phyloP scores from a whole-genome alignment of 2,888 invertebrate species.

The Sclerodermus sp. region DNA sequence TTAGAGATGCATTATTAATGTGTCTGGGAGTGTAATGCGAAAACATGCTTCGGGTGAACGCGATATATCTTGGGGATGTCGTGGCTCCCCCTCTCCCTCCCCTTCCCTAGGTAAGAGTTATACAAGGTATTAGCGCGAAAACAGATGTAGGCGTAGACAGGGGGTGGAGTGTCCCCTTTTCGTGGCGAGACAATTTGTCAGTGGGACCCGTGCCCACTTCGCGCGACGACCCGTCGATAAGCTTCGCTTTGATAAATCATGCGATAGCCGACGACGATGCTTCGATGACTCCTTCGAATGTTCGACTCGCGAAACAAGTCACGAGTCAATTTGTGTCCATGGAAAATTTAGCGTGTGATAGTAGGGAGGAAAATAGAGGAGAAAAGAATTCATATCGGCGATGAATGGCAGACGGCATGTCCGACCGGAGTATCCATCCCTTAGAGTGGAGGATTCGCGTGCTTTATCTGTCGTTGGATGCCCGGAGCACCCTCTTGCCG shows the following conservation, averaged over 20 bases:
- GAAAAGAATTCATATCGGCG: slow-evolving; percentile 1
- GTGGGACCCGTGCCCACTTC: too few relatives aligned
- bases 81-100: neutral
- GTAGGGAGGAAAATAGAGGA: neutral
- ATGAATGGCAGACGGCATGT: slow-evolving; percentile 14
- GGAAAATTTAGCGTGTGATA: neutral
- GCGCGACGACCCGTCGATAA: slow-evolving; percentile 34
- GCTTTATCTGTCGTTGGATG: slow-evolving; percentile 50
- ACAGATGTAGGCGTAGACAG: slow-evolving; percentile 44
- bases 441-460: slow-evolving; percentile 39
- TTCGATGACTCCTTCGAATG: too few relatives aligned
- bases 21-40: too few relatives aligned
- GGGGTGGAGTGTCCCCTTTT: neutral
- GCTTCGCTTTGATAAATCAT: slow-evolving; percentile 49
- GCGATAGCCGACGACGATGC: slow-evolving; percentile 34
- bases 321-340: too few relatives aligned
- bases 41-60: too few relatives aligned
- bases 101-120: slow-evolving; percentile 31
- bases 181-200: too few relatives aligned
- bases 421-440: slow-evolving; percentile 32
- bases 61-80: neutral
- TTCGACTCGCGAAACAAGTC: neutral
- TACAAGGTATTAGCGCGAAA: slow-evolving; percentile 45
- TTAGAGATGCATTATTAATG: neutral
- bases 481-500: too few relatives aligned